Conservation (phyloP, 2,888 invertebrate genomes). For the Lasioglossum villosulum region DNA sequence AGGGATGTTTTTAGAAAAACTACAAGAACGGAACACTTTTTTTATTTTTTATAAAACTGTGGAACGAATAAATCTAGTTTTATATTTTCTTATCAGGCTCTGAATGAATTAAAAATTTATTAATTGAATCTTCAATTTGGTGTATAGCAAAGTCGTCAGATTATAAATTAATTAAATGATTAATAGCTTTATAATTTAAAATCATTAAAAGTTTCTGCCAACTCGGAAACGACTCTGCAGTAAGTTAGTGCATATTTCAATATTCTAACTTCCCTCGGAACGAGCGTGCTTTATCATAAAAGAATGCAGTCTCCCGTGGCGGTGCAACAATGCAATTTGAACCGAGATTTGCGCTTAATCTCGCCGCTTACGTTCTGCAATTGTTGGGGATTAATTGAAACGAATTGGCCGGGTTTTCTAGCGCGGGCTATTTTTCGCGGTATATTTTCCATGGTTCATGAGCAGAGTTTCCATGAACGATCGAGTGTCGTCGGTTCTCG, state of each 20-base stretch:
- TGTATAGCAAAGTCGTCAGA: neutral
- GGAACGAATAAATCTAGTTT: neutral
- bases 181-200: neutral
- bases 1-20: neutral
- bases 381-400: slow-evolving; percentile 39
- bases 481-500: slow-evolving; percentile 34
- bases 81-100: no score
- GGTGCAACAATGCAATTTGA: slow-evolving; percentile 18
- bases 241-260: neutral
- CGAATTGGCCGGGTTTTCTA: slow-evolving; percentile 28
- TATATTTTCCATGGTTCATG: neutral
- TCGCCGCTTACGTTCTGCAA: slow-evolving; percentile 25
- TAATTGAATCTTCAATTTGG: neutral
- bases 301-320: neutral
- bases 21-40: neutral
- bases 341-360: slow-evolving; percentile 28
- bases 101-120: neutral
- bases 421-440: neutral
- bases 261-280: neutral
- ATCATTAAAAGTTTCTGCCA: neutral
- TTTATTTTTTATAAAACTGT: neutral
- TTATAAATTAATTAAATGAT: neutral
- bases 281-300: neutral
- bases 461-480: neutral
- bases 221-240: neutral